Evolutionary conservation across 2,113 vertebrate genomes (phyloP).

Genomic region (Siphamia tubifer): DNA sequence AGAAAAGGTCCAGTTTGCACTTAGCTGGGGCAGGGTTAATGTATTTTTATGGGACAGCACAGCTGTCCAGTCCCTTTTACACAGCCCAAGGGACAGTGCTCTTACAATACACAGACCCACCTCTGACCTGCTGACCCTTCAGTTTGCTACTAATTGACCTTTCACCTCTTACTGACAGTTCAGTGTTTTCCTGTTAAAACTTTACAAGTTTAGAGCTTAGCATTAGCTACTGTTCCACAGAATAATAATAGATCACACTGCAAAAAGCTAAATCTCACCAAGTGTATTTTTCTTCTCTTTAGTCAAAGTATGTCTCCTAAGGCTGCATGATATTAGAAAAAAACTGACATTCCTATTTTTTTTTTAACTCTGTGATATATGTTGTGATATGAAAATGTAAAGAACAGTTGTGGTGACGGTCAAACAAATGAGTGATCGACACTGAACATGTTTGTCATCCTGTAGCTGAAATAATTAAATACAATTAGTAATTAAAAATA

Average conservation of each 20-base stretch:
- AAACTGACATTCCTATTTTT: too few relatives aligned
- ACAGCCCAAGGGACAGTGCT: constrained; percentile 57
- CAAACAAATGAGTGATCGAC: too few relatives aligned
- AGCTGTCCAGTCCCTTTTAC: constrained; percentile 62
- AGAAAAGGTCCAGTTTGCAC: constrained; percentile 24
- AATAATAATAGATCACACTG: neutral
- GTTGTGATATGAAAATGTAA: too few relatives aligned
- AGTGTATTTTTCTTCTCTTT: too few relatives aligned
- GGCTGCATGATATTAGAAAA: too few relatives aligned
- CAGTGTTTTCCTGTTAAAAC: constrained; percentile 25
- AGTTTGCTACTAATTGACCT: constrained; percentile 60
- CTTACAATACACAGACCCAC: constrained; percentile 54
- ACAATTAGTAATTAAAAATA: too few relatives aligned
- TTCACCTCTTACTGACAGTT: constrained; percentile 34
- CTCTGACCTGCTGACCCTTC: constrained; percentile 57
- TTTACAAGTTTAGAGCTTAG: neutral
- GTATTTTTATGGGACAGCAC: constrained; percentile 53
- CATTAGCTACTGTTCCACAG: neutral
- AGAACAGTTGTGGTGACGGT: too few relatives aligned
- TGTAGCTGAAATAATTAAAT: too few relatives aligned
- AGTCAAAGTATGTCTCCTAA: too few relatives aligned
- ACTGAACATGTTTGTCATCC: too few relatives aligned
- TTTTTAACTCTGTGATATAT: too few relatives aligned
- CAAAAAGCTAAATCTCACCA: too few relatives aligned
- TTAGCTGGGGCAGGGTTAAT: constrained; percentile 37